These are phyloP conservation scores for Temnothorax curvispinosus DNA, from an alignment of 1,140 invertebrate genomes.

Conservation along the genomic window DNA sequence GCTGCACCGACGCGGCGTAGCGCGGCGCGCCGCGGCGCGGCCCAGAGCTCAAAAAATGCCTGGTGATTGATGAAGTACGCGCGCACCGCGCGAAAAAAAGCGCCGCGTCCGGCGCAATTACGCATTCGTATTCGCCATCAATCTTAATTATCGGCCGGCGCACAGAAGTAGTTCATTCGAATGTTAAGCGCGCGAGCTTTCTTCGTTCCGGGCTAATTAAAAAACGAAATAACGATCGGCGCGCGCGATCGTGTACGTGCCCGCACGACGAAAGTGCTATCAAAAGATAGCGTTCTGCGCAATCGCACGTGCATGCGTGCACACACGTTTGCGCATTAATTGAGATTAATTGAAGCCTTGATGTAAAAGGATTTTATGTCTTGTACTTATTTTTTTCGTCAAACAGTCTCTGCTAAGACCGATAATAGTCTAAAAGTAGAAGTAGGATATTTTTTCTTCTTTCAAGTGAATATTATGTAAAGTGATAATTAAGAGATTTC, in stretches of 20 bases:
- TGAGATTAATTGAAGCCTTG: conserved; percentile 46
- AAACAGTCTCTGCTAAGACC: neutral
- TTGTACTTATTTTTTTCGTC: neutral
- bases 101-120: conserved; percentile 72
- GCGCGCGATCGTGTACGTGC: neutral
- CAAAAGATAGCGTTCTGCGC: conserved; percentile 21
- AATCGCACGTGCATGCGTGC: conserved; percentile 13
- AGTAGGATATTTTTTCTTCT: neutral
- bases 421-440: conserved; percentile 5
- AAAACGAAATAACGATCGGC: conserved; percentile 66
- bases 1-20: conserved; percentile 28
- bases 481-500: neutral
- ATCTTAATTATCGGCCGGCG: conserved; percentile 72
- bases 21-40: neutral
- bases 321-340: conserved; percentile 26
- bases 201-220: conserved; percentile 69
- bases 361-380: neutral
- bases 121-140: conserved; percentile 73
- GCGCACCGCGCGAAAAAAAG: conserved; percentile 56
- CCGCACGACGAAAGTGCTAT: conserved; percentile 25
- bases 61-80: conserved; percentile 73
- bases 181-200: conserved; percentile 70
- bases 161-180: conserved; percentile 73
- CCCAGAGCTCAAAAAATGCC: conserved; percentile 48
- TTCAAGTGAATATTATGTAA: neutral